Conservation (phyloP, 2,113 vertebrate species). For the Lepidothrix coronata region DNA sequence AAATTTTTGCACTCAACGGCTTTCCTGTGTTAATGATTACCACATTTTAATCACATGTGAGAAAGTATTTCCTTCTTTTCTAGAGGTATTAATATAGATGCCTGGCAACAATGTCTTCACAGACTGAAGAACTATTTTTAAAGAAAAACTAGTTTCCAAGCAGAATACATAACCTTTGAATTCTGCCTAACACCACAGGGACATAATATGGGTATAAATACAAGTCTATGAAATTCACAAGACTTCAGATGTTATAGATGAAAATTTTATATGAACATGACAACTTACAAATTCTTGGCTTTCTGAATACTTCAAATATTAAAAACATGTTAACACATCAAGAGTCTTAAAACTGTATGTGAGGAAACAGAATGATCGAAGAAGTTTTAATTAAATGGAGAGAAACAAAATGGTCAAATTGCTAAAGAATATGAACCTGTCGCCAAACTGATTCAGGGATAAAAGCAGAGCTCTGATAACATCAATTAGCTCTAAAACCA, state of each 20-base stretch:
- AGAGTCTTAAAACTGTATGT: neutral
- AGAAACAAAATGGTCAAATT: neutral
- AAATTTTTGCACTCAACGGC: neutral
- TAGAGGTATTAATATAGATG: neutral
- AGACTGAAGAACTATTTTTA: neutral
- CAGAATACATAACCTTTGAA: neutral
- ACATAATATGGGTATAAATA: neutral
- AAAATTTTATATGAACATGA: neutral
- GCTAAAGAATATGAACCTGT: neutral
- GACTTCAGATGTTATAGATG: neutral
- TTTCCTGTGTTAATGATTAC: slow-evolving; percentile 39
- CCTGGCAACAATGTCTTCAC: neutral
- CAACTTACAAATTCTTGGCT: neutral
- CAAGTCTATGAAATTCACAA: neutral
- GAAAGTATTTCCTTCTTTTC: slow-evolving; percentile 30
- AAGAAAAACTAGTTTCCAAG: neutral
- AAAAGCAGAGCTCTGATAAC: neutral
- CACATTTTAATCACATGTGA: neutral
- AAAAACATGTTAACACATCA: neutral
- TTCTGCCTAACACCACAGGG: neutral
- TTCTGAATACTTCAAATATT: neutral
- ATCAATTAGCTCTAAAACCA: neutral
- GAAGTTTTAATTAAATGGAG: neutral
- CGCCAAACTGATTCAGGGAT: neutral
- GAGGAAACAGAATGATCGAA: neutral